Evolutionary conservation across 2,888 invertebrate genomes (phyloP), one percentile per base, ranked within the genome.

Genomic region (Arge pagana): DNA sequence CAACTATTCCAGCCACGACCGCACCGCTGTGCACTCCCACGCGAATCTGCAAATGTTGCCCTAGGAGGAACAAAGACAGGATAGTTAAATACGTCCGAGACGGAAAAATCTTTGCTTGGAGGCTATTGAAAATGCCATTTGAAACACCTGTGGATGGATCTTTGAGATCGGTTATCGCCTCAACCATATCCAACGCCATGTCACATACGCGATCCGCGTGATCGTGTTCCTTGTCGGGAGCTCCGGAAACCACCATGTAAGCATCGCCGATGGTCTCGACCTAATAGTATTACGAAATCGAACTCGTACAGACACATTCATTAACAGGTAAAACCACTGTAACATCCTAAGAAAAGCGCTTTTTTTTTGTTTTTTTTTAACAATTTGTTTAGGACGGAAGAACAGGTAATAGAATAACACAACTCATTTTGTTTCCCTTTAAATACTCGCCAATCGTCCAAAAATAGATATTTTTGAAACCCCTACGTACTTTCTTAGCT

Each of bases 201-300:
- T 94, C 90, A 71, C 93, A 94, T 4, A 94, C 91, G 66, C 90
- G 86, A 72, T 93, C 90, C 0, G 96, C 95, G 72, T 98, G 97
- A 70, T 93, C 90, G 45, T 83, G 82, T 69, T 93, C 93, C 65
- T 90, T 89, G 62, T 91, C 90, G 0, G 96, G 96, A 0, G 96
- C 96, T 0, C 97, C 97, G 1, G 94, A 91, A 1, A 96, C 97
- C 0, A 96, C 94, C 96, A 98, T 96, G 74, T 97, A 98, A 0
- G 97, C 97, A 72, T 98, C 97, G 0, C 97, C 96, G 61, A 97
- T 96, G 0, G 97, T 97, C 79, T 97, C 97, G 30, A 95, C 93
- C 93, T 94, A 73, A n/a, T n/a, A n/a, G n/a, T n/a, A n/a, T n/a
- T n/a, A n/a, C n/a, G n/a, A n/a, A n/a, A n/a, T 50, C 49, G 48